These are phyloP conservation scores for Cyphomyrus discorhynchus DNA, from an alignment of 2,113 vertebrate species.

Conservation along the genomic window DNA sequence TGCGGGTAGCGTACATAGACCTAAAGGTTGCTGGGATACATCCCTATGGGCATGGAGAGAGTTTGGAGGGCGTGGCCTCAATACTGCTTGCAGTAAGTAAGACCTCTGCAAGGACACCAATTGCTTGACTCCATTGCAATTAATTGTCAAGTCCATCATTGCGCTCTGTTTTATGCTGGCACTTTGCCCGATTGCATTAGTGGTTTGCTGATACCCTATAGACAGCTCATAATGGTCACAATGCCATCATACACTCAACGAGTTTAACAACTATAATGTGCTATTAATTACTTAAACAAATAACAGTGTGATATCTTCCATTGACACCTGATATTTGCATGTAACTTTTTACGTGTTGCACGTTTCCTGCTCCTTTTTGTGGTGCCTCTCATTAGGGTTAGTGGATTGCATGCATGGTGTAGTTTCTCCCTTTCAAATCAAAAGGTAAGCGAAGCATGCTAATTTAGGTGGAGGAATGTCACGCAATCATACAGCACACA, in stretches of 20 bases:
- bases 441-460: background rate
- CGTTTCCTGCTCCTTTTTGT: background rate
- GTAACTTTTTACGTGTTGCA: background rate
- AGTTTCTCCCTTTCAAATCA: background rate
- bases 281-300: background rate
- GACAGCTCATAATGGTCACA: too few species aligned
- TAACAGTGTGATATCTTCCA: background rate
- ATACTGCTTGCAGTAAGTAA: background rate
- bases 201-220: background rate
- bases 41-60: background rate
- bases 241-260: background rate
- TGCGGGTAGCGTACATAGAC: background rate
- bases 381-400: background rate
- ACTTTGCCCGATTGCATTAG: background rate
- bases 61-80: background rate
- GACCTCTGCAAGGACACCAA: background rate
- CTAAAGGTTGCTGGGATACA: background rate
- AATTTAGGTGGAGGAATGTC: too few species aligned
- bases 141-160: too few species aligned
- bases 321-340: background rate
- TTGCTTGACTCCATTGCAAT: background rate
- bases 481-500: too few species aligned
- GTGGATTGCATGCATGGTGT: too few species aligned
- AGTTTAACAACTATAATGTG: background rate
- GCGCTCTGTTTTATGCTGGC: background rate